These are phyloP conservation scores for Acanthopleura granulata DNA, from an alignment of 2,888 invertebrate species.

Conservation along the genomic window DNA sequence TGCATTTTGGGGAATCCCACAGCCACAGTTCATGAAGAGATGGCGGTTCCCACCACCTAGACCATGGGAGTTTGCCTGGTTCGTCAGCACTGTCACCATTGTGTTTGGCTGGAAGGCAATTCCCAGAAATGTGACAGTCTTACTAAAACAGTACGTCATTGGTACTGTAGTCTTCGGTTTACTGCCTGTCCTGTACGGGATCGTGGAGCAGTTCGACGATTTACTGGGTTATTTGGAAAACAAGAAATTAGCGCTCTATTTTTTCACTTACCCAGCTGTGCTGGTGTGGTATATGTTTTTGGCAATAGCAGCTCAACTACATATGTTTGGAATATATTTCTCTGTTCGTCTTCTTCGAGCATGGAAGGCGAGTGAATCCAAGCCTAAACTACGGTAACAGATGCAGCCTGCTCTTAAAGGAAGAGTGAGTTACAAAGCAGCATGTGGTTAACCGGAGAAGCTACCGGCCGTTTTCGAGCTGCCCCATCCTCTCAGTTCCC, in stretches of 20 bases:
- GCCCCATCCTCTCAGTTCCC: too few species aligned
- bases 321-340: conserved; percentile 65
- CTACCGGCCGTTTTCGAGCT: too few species aligned
- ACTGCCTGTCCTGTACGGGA: conserved; percentile 84
- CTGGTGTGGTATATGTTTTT: conserved; percentile 94
- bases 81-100: conserved; percentile 84
- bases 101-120: conserved; percentile 89
- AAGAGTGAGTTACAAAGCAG: too few species aligned
- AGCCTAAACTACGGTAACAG: conserved; percentile 12
- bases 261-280: conserved; percentile 82
- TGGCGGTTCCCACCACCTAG: conserved; percentile 84
- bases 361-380: conserved; percentile 42
- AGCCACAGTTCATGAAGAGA: conserved; percentile 89
- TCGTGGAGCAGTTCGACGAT: conserved; percentile 86
- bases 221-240: conserved; percentile 84
- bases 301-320: conserved; percentile 85
- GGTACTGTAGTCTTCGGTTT: conserved; percentile 85
- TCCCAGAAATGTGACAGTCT: conserved; percentile 81
- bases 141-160: conserved; percentile 72
- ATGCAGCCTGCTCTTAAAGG: too few species aligned
- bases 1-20: conserved; percentile 92
- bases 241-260: conserved; percentile 72
- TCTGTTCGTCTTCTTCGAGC: conserved; percentile 59
- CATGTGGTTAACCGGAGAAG: too few species aligned
- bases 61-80: conserved; percentile 96